Evolutionary conservation across 2,888 invertebrate species (phyloP).

Genomic region (Acheta domesticus): DNA sequence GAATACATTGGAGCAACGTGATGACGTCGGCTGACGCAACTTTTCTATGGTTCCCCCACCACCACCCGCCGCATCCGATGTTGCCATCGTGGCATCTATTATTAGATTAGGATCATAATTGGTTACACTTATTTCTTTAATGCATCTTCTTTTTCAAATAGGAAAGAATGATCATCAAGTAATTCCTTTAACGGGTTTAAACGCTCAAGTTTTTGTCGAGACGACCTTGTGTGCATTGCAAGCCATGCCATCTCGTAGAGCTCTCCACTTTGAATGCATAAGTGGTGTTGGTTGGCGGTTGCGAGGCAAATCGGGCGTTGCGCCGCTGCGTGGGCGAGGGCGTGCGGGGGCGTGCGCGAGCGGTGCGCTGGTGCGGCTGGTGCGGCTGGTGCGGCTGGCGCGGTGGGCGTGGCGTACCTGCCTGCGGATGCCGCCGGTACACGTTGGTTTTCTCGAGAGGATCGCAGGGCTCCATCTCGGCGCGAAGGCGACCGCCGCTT

Average conservation of each 20-base stretch:
- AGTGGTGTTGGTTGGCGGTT: too few relatives aligned
- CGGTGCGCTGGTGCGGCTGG: not conserved
- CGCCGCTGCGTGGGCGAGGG: not conserved
- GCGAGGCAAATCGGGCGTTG: not conserved
- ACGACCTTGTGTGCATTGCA: too few relatives aligned
- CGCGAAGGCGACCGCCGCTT: not conserved
- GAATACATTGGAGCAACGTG: too few relatives aligned
- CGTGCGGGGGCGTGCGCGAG: not conserved
- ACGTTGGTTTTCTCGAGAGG: constrained; percentile 33
- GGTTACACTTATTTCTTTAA: not conserved
- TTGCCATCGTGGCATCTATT: too few relatives aligned
- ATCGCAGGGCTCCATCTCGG: constrained; percentile 33
- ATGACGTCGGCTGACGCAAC: too few relatives aligned
- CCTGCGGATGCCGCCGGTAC: constrained; percentile 33
- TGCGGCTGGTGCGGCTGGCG: not conserved
- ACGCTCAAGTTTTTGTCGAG: too few relatives aligned
- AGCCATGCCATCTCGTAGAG: too few relatives aligned
- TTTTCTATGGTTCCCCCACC: too few relatives aligned
- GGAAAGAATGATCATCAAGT: not conserved
- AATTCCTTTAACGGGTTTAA: too few relatives aligned
- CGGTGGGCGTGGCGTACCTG: constrained; percentile 29
- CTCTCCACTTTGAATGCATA: too few relatives aligned
- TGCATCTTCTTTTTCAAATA: not conserved
- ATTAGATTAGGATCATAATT: too few relatives aligned
- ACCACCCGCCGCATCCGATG: too few relatives aligned